Evolutionary conservation across 2,888 invertebrate genomes (phyloP), one percentile per base, ranked within the genome.

Genomic region (Macrophya alboannulata): DNA sequence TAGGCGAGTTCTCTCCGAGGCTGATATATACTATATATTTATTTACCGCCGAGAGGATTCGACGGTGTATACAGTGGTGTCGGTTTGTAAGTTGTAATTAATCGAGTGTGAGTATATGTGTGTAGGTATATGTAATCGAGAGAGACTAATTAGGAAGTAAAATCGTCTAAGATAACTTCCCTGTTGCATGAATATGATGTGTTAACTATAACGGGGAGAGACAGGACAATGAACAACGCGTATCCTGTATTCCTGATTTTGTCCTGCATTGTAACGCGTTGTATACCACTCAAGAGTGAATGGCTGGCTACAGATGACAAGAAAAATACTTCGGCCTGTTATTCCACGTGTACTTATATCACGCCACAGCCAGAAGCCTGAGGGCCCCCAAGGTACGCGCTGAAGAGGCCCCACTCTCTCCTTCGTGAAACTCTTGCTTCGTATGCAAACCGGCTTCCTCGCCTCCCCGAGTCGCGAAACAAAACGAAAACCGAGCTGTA

Each of bases 361-460:
- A 81, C 81, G 40, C 81, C 55, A 17, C 10, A 43, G 81, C 72
- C 51, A 45, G 84, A 76, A 84, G 84, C 62, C 76, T 62, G 68
- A 71, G 68, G 76, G 77, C 59, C 81, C 71, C 62, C 72, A 31
- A 76, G 51, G 83, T 43, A 77, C 51, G 59, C 85, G 48, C 21
- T 31, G 45, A 71, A 81, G 45, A 17, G 40, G 25, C 51, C 83
- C 55, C 71, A n/a, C 59, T 21, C 15, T 55, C 48, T 15, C 15
- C 45, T 21, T 43, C 62, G 10, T 8, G 71, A n/a, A 43, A 72
- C 37, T 59, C 84, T 48, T 45, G 55, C 62, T 45, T 81, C 81
- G 81, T 62, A 77, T 90, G 90, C 90, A 91, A 91, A 91, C 91
- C 90, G 90, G 91, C 90, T 91, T 88, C 81, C 81, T 81, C 85